Conservation (phyloP, 2,797 vertebrate genomes). For the Neosilurus mollespiculum region DNA sequence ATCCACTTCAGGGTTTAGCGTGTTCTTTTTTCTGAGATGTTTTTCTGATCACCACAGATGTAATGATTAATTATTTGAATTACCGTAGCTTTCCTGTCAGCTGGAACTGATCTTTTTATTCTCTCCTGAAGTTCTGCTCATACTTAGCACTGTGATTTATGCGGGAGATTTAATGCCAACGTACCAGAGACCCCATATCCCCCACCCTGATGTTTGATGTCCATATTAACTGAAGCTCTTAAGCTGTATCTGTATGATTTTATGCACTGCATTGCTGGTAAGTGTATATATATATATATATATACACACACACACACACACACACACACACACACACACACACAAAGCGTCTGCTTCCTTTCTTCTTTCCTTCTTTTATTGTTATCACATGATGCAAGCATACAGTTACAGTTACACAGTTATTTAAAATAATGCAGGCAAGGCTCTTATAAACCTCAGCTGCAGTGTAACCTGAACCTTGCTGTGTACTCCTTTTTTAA, state of each 20-base stretch:
- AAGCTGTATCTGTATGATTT: background rate
- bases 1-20: background rate
- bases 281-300: background rate
- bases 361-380: background rate
- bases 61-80: background rate
- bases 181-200: too few species aligned
- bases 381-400: background rate
- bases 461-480: background rate
- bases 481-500: too few species aligned
- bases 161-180: too few species aligned
- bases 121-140: background rate
- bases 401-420: background rate
- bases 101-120: background rate
- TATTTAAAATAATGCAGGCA: conserved; percentile 1
- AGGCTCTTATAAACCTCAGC: background rate
- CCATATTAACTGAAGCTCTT: background rate
- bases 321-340: too few species aligned
- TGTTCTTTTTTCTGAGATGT: background rate
- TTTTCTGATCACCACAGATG: background rate
- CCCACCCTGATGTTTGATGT: background rate
- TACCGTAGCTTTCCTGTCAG: background rate
- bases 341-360: background rate
- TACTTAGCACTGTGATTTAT: too few species aligned
- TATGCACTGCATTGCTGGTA: background rate
- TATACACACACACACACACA: too few species aligned